Evolutionary conservation across 2,113 vertebrate species (phyloP), one percentile per base, ranked within the genome.

Genomic region (Mohoua ochrocephala): DNA sequence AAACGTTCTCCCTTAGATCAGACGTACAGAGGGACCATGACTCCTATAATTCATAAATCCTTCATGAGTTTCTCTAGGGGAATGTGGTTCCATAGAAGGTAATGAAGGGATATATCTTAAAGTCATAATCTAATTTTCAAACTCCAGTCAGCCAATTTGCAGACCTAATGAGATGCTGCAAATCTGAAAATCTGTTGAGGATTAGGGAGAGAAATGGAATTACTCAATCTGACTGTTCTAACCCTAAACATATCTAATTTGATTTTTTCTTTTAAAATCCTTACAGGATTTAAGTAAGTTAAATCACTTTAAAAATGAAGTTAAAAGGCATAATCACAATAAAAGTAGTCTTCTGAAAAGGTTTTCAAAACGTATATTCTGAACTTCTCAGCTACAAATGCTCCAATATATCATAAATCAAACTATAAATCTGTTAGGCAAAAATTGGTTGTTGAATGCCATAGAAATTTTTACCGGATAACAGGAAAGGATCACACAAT

Each of bases 151-250:
- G 73, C 49, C 69, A 91, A 89, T 95, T 95, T 95, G n/a, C 56
- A 91, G 53, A 60, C 41, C 69, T 96, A 95, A 96, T 94, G 94
- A 95, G 89, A 79, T 94, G 47, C 14, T 33, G 80, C 76, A 97
- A 75, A 56, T 70, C 73, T 92, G 56, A 95, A 95, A 95, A 93
- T 92, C 91, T 96, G 94, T 71, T 96, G 94, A 95, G 91, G 77
- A 89, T 95, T 93, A 91, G 37, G 11, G 26, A 69, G 16, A 73
- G 53, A 87, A 68, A 75, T 56, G 57, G 57, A 93, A 89, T 94
- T 95, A 91, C 21, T 94, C 78, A 95, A 84, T 95, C 93, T 91
- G 84, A 89, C 23, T 95, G 12, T 63, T 96, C 74, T 85, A 92
- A 75, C 31, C 31, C 80, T 73, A 89, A 96, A 91, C 23, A 87